Base-by-base conservation (phyloP, 2,888 invertebrate genomes). In the Mechanitis messenoides region DNA sequence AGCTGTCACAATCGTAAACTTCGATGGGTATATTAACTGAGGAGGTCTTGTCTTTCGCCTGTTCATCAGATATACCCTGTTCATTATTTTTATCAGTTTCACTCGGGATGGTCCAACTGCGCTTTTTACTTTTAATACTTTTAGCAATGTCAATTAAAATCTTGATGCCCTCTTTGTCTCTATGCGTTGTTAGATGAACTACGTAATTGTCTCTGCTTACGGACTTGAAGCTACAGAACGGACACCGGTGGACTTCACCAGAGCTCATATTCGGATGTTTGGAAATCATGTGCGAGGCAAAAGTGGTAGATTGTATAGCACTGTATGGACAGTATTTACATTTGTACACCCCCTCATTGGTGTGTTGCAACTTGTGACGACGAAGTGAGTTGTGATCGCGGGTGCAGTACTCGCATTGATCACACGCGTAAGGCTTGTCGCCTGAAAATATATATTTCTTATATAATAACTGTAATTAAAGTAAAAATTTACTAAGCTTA, bases 381-480 rank as follows among this genome's bases (percentile, higher is more conserved):
- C 96, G 89, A 68, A 96, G 87, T 0, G 96, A 93, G 80, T 96
- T 96, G 82, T 96, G 96, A 78, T 96, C 96, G 2, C 93, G 92
- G 3, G 95, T 93, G 50, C 92, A 87, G 78, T 95, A 96, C 3
- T 88, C 86, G 79, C 97, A 97, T 56, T 91, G 83, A 45, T 93
- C 91, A 77, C 97, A 97, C 47, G 92, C 91, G 80, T 94, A 96
- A 0, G 95, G 95, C 76, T 95, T 95, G 75, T 94, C 94, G 54
- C 94, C 93, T 93, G 80, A 9, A 56, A 38, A 53, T 38, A 4
- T 3, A 7, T 1, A 35, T 4, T 54, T 42, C 9, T n/a, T 31
- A 33, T n/a, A 5, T 35, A 35, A 35, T 35, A 35, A 35, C 3
- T 35, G 35, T 35, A 35, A 35, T 1, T 35, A 35, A 20, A 20